Evolutionary conservation across 2,888 invertebrate species (phyloP), one percentile per base, ranked within the genome.

Genomic region (Pandemis cinnamomeana): DNA sequence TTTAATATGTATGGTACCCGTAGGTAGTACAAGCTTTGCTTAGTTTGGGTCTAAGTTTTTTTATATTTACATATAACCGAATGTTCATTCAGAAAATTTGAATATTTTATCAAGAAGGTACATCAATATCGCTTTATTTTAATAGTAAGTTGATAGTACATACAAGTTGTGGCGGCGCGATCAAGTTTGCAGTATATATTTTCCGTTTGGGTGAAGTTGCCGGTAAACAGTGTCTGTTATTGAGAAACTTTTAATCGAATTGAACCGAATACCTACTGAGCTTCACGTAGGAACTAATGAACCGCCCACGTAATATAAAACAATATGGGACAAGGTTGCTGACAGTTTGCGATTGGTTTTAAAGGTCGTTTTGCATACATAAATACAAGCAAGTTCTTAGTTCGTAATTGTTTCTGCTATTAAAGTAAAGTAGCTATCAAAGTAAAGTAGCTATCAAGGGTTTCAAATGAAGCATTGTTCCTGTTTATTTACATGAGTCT

Each of bases 161-260:
- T 63, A 13, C 15, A 51, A 62, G 51, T 71, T 67, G 61, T 62
- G 66, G 53, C 20, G 64, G 63, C 51, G 60, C 66, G 69, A 58
- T 75, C 62, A 78, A 78, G 77, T 79, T 78, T 77, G 73, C 79
- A 79, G 46, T 46, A 75, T 78, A 71, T 72, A 71, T 73, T 36
- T 78, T 71, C 70, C 72, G 73, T 76, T 78, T 78, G 76, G 81
- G 77, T 79, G 77, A 78, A 81, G 78, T 78, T 78, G 62, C 70
- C 72, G 75, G 76, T 77, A 77, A 78, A 78, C 78, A 80, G 72
- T 78, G 77, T 71, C 71, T 77, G 78, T 80, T 86, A 84, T 85
- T 84, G 82, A 81, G 83, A 86, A 89, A 88, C 85, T 88, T 87
- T 86, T 86, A 87, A 88, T 87, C 84, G 85, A 88, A 87, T 86